Conservation (phyloP, 2,113 vertebrate species). For the Caranx melampygus region DNA sequence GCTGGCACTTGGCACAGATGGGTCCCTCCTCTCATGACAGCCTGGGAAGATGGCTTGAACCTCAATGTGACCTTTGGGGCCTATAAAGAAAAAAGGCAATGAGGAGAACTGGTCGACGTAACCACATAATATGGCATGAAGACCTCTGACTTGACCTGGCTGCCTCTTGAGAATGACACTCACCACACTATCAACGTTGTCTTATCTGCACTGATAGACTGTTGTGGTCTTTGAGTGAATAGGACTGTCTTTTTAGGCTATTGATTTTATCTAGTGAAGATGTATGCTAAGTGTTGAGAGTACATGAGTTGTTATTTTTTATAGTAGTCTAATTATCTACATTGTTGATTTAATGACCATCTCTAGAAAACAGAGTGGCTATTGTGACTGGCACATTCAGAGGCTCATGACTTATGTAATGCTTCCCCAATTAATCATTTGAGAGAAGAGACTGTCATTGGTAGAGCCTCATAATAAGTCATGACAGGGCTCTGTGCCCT, state of each 20-base stretch:
- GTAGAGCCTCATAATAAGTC: slow-evolving; percentile 52
- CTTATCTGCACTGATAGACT: slow-evolving; percentile 43
- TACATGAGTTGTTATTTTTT: not conserved
- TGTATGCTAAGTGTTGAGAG: not conserved
- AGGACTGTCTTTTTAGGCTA: slow-evolving; percentile 32
- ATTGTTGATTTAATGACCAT: slow-evolving; percentile 16
- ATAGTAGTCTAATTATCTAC: slow-evolving; percentile 33
- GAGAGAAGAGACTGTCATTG: slow-evolving; percentile 41
- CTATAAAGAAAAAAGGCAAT: slow-evolving; percentile 55
- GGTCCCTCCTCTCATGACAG: slow-evolving; percentile 59
- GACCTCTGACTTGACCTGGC: slow-evolving; percentile 73
- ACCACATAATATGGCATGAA: slow-evolving; percentile 77
- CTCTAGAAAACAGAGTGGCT: slow-evolving; percentile 44
- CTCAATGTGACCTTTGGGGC: slow-evolving; percentile 64
- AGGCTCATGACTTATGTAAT: slow-evolving; percentile 58
- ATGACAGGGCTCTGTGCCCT: slow-evolving; percentile 42
- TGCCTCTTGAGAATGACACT: slow-evolving; percentile 47
- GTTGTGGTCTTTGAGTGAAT: slow-evolving; percentile 34
- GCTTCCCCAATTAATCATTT: slow-evolving; percentile 65
- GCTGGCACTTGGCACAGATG: slow-evolving; percentile 57
- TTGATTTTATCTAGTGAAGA: slow-evolving; percentile 34
- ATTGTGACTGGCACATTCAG: slow-evolving; percentile 48
- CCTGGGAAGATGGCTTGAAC: slow-evolving; percentile 72
- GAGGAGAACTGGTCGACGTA: slow-evolving; percentile 60
- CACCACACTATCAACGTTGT: slow-evolving; percentile 50